These are phyloP conservation scores for Limnephilus marmoratus DNA, from an alignment of 2,888 invertebrate genomes.

Conservation along the genomic window DNA sequence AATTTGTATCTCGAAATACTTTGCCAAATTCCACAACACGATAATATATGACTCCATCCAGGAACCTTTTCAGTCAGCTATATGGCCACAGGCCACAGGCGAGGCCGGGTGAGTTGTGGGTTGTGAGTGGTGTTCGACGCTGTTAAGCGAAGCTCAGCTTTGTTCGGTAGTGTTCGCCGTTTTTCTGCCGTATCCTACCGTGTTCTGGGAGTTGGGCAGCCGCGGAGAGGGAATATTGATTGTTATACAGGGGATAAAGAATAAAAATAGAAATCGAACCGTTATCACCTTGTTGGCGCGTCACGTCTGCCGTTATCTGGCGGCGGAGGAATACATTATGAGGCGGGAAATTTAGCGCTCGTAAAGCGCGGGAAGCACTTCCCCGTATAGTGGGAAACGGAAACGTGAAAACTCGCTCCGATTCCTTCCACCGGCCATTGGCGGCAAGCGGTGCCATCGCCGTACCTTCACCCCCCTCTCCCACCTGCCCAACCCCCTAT, in stretches of 20 bases:
- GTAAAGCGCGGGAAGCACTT: slow-evolving; percentile 13
- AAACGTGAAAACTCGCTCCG: slow-evolving; percentile 8
- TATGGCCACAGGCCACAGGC: background rate
- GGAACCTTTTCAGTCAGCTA: background rate
- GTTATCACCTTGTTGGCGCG: slow-evolving; percentile 40
- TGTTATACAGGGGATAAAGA: background rate
- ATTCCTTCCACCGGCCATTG: slow-evolving; percentile 24
- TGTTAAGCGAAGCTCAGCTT: no score
- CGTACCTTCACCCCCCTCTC: background rate
- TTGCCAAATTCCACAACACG: background rate
- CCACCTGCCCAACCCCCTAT: background rate
- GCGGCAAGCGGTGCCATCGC: slow-evolving; percentile 24
- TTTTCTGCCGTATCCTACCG: background rate
- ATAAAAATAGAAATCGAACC: slow-evolving; percentile 29
- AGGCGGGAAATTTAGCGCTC: slow-evolving; percentile 27
- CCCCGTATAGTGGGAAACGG: slow-evolving; percentile 8
- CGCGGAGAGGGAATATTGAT: slow-evolving; percentile 10
- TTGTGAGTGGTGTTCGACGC: no score
- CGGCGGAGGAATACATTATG: slow-evolving; percentile 31
- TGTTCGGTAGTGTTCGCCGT: no score
- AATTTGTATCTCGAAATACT: background rate
- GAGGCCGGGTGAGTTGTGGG: background rate
- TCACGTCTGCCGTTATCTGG: slow-evolving; percentile 28
- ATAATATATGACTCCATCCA: background rate
- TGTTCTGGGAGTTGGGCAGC: background rate